These are phyloP conservation scores for Heliconius eleuchia DNA, from an alignment of 1,140 invertebrate genomes.

Conservation along the genomic window DNA sequence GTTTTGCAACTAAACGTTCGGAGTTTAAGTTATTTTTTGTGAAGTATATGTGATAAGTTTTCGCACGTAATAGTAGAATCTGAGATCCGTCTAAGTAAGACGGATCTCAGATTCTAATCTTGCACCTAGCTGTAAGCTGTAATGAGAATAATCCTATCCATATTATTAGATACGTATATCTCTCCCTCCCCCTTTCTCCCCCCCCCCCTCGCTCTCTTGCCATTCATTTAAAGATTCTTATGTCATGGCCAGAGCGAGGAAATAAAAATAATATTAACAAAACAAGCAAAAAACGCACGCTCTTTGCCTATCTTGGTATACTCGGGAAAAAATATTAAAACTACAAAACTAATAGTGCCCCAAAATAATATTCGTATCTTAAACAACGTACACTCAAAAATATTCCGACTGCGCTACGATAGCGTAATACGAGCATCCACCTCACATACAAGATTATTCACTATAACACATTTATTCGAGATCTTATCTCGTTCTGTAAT, in stretches of 20 bases:
- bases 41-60: not conserved
- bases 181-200: too few species aligned
- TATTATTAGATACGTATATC: not conserved
- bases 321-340: too few species aligned
- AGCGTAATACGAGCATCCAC: not conserved
- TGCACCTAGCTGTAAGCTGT: not conserved
- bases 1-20: not conserved
- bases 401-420: not conserved
- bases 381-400: not conserved
- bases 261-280: too few species aligned
- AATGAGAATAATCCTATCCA: not conserved
- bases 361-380: not conserved
- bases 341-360: too few species aligned
- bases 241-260: too few species aligned
- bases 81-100: not conserved
- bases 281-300: too few species aligned
- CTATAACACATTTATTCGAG: not conserved
- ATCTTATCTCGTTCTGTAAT: not conserved
- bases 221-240: too few species aligned
- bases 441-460: constrained; percentile 1
- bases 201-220: too few species aligned
- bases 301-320: too few species aligned
- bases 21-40: not conserved
- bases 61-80: not conserved
- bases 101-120: not conserved